Evolutionary conservation across 2,797 vertebrate species (phyloP).

Genomic region (Heliangelus exortis): DNA sequence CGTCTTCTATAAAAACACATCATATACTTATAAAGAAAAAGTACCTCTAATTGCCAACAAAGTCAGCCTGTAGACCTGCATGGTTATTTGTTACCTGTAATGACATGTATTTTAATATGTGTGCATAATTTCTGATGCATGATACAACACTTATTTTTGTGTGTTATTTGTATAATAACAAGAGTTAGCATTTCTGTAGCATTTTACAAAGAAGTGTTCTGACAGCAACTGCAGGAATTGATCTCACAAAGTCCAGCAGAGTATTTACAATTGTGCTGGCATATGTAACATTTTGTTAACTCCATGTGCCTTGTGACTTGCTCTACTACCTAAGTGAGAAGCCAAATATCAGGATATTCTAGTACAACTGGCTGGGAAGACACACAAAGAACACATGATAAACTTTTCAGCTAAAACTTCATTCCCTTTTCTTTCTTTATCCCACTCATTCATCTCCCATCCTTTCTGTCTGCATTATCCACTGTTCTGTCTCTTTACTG

Average conservation of each 20-base stretch:
- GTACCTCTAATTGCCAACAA: background rate
- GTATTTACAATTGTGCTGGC: background rate
- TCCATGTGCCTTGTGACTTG: background rate
- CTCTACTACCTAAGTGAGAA: background rate
- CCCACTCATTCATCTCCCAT: background rate
- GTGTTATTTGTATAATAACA: background rate
- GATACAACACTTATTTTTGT: background rate
- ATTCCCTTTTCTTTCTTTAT: background rate
- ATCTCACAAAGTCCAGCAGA: background rate
- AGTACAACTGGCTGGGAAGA: background rate
- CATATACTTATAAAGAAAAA: background rate
- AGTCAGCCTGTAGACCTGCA: background rate
- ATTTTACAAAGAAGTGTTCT: background rate
- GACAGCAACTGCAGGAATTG: background rate
- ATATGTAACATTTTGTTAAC: background rate
- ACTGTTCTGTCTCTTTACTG: background rate
- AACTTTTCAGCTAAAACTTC: constrained; percentile 14
- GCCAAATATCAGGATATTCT: background rate
- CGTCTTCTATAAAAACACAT: background rate
- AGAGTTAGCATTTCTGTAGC: background rate
- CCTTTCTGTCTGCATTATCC: background rate
- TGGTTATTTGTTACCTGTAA: background rate
- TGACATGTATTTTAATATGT: background rate
- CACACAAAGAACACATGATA: background rate
- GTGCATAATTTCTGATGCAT: background rate